Evolutionary conservation across 2,797 vertebrate species (phyloP).

Genomic region (Holocentrus rufus): DNA sequence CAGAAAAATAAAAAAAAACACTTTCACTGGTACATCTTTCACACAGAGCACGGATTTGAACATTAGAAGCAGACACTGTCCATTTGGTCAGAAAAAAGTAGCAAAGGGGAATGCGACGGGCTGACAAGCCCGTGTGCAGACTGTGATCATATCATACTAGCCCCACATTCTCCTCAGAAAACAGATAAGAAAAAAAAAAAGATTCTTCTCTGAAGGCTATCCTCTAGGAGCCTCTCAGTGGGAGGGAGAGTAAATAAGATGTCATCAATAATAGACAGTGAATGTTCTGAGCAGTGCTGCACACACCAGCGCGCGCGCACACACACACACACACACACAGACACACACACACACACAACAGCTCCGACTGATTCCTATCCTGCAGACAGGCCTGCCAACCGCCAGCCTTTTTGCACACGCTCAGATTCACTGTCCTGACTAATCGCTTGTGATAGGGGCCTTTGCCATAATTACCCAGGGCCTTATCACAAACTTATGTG

Average conservation of each 20-base stretch:
- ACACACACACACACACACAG: constrained; percentile 7
- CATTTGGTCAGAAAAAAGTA: constrained; percentile 56
- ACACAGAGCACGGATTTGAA: constrained; percentile 44
- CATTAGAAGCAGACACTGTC: constrained; percentile 40
- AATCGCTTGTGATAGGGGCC: constrained; percentile 86
- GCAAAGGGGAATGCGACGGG: constrained; percentile 65
- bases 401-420: constrained; percentile 82
- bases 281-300: constrained; percentile 78
- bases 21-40: constrained; percentile 58
- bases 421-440: constrained; percentile 85
- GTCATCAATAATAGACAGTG: constrained; percentile 86
- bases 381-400: constrained; percentile 83
- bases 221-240: constrained; percentile 81
- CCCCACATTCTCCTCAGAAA: constrained; percentile 68
- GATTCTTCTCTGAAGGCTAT: constrained; percentile 80
- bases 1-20: constrained; percentile 68
- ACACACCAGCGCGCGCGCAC: not conserved
- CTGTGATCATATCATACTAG: constrained; percentile 70
- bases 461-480: constrained; percentile 85
- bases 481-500: constrained; percentile 84
- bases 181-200: constrained; percentile 60
- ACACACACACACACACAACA: constrained; percentile 59
- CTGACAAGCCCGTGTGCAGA: constrained; percentile 64
- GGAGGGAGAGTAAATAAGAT: constrained; percentile 85
- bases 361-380: constrained; percentile 81